Evolutionary conservation across 2,888 invertebrate species (phyloP).

Genomic region (Perizoma flavofasciatum): DNA sequence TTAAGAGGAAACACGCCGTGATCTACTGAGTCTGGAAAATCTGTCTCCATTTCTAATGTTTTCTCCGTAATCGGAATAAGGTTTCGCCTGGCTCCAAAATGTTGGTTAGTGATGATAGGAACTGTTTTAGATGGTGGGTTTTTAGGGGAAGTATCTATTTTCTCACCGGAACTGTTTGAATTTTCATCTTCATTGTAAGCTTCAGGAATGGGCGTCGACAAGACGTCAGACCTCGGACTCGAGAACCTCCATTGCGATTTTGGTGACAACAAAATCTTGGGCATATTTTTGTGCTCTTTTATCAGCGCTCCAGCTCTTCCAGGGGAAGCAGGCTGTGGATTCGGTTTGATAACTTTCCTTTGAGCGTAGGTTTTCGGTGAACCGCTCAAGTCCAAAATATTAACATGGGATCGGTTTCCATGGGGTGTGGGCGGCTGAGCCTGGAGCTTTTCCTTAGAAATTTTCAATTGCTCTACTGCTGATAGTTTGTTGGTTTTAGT

Average conservation of each 20-base stretch:
- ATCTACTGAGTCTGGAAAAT: conserved; percentile 55
- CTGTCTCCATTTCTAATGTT: conserved; percentile 58
- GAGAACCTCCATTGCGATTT: conserved; percentile 89
- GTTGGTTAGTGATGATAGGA: conserved; percentile 76
- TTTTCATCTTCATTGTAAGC: conserved; percentile 91
- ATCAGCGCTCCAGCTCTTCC: conserved; percentile 79
- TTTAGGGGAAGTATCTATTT: conserved; percentile 65
- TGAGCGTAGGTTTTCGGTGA: conserved; percentile 88
- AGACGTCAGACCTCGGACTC: conserved; percentile 90
- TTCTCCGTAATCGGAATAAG: conserved; percentile 74
- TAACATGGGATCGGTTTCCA: conserved; percentile 78
- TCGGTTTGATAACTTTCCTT: conserved; percentile 83
- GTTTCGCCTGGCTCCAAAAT: conserved; percentile 76
- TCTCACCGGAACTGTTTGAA: conserved; percentile 85
- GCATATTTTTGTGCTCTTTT: conserved; percentile 81
- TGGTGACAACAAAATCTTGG: conserved; percentile 87
- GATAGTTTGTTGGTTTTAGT: conserved; percentile 86
- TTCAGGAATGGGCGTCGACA: conserved; percentile 94
- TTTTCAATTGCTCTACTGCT: conserved; percentile 91
- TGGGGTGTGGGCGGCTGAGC: conserved; percentile 55
- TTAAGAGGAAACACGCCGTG: conserved; percentile 78
- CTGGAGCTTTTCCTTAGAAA: conserved; percentile 84
- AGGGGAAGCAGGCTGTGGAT: conserved; percentile 78
- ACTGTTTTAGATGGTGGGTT: conserved; percentile 72
- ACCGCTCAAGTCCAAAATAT: conserved; percentile 87